These are phyloP conservation scores for Pammene aurita DNA, from an alignment of 2,888 invertebrate genomes.

Conservation along the genomic window DNA sequence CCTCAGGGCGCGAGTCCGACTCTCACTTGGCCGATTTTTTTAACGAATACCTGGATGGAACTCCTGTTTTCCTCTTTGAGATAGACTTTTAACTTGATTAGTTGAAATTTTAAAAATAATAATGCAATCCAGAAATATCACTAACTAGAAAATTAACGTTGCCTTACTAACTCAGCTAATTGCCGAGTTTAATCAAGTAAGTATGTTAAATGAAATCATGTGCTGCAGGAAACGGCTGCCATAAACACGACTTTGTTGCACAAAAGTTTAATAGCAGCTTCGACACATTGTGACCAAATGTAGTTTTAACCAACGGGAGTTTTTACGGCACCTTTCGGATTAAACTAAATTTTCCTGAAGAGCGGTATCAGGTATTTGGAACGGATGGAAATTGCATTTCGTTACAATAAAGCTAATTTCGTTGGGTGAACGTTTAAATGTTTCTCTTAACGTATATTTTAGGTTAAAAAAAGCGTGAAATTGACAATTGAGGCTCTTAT, in stretches of 20 bases:
- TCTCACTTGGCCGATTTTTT: too few species aligned
- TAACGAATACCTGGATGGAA: too few species aligned
- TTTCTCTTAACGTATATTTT: slow-evolving; percentile 12
- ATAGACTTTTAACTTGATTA: background rate
- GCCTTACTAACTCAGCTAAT: background rate
- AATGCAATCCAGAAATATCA: background rate
- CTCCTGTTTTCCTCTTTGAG: too few species aligned
- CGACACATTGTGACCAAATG: slow-evolving; percentile 29
- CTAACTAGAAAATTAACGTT: background rate
- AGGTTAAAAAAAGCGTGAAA: background rate
- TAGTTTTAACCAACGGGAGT: background rate
- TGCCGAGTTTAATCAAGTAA: slow-evolving; percentile 10
- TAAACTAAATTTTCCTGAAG: background rate
- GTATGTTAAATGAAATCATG: slow-evolving; percentile 18
- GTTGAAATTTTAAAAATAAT: background rate
- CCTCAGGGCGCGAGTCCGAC: too few species aligned
- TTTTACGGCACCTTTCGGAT: slow-evolving; percentile 4
- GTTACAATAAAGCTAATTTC: background rate
- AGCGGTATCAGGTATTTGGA: background rate
- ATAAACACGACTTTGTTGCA: slow-evolving; percentile 30
- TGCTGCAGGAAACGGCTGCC: slow-evolving; percentile 3
- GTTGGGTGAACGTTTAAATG: background rate
- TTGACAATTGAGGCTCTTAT: background rate
- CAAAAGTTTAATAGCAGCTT: slow-evolving; percentile 8
- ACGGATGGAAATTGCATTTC: background rate